Evolutionary conservation across 2,113 vertebrate genomes (phyloP).

Genomic region (Macrotis lagotis): DNA sequence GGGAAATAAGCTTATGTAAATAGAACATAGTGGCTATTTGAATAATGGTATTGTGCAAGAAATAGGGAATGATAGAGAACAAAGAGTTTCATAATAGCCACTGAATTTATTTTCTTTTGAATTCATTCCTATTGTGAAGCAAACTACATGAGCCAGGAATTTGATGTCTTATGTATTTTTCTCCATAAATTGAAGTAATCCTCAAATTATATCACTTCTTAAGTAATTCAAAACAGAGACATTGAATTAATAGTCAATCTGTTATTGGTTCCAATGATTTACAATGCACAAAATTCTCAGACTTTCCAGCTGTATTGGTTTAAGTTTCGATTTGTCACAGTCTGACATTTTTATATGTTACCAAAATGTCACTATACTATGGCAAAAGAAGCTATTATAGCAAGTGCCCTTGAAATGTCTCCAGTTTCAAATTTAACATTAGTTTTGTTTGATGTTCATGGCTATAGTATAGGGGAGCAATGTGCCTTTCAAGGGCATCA

Average conservation of each 20-base stretch:
- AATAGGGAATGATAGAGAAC: neutral
- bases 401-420: slow-evolving; percentile 47
- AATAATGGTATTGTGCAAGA: neutral
- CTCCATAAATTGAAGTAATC: slow-evolving; percentile 8
- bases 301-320: slow-evolving; percentile 44
- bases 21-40: neutral
- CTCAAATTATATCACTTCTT: neutral
- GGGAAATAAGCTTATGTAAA: neutral
- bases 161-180: slow-evolving; percentile 13
- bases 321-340: slow-evolving; percentile 52
- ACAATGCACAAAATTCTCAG: slow-evolving; percentile 9
- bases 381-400: slow-evolving; percentile 57
- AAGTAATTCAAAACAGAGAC: slow-evolving; percentile 15
- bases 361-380: slow-evolving; percentile 66
- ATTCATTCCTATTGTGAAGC: neutral
- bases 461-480: neutral
- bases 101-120: neutral
- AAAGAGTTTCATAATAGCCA: neutral
- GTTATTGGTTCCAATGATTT: slow-evolving; percentile 51
- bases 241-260: slow-evolving; percentile 31
- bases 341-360: slow-evolving; percentile 69
- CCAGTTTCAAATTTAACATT: slow-evolving; percentile 5
- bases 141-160: neutral
- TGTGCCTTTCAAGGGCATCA: neutral
- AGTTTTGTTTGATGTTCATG: slow-evolving; percentile 10